These are phyloP conservation scores for Drosophila suboccidentalis DNA, from an alignment of 2,888 invertebrate species.

Conservation along the genomic window DNA sequence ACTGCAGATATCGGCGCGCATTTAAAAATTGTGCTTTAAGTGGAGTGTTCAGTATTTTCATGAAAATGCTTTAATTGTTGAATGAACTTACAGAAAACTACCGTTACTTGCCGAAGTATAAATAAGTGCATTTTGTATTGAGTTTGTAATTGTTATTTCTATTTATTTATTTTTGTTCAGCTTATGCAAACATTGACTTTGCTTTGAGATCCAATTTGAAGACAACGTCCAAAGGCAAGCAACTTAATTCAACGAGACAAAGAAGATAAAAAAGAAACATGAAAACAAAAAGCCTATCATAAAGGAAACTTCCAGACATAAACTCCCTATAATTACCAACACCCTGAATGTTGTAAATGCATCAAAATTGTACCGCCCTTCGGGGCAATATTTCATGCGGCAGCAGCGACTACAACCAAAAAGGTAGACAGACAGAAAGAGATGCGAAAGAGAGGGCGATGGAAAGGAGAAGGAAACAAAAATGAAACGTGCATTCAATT, in stretches of 20 bases:
- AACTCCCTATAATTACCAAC: constrained; percentile 86
- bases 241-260: constrained; percentile 83
- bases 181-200: constrained; percentile 4
- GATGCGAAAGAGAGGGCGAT: constrained; percentile 21
- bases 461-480: constrained; percentile 17
- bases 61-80: neutral
- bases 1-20: neutral
- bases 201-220: constrained; percentile 1
- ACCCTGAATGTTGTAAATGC: constrained; percentile 85
- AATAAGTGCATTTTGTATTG: neutral
- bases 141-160: neutral
- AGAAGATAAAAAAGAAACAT: constrained; percentile 44
- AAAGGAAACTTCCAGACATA: constrained; percentile 85
- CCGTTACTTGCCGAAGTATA: neutral
- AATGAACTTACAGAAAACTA: neutral
- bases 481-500: constrained; percentile 61
- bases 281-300: constrained; percentile 70
- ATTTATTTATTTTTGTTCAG: neutral
- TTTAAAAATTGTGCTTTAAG: neutral
- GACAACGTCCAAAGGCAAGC: constrained; percentile 32
- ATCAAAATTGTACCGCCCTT: constrained; percentile 84
- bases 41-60: neutral
- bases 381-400: constrained; percentile 81
- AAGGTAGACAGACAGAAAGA: constrained; percentile 19
- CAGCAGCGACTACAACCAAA: constrained; percentile 30